Evolutionary conservation across 2,888 invertebrate genomes (phyloP), one percentile per base, ranked within the genome.

Genomic region (Entomobrya proxima): DNA sequence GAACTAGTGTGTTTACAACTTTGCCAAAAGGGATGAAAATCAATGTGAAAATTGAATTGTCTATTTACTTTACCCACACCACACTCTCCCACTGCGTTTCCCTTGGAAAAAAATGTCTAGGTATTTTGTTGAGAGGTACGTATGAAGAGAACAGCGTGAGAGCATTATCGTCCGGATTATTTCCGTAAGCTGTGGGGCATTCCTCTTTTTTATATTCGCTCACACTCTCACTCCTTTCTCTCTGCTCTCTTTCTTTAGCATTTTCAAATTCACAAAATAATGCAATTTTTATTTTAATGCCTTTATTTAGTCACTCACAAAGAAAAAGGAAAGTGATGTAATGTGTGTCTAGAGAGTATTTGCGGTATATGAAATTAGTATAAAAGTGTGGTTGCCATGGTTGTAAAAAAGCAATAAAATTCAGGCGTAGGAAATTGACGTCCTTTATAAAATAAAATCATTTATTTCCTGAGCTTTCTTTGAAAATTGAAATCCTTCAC

Each of bases 21-120:
- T 40, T 69, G 69, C 69, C 21, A 27, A 69, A 44, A 69, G 44
- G 40, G 69, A 69, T 69, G 67, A 67, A 64, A 69, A 69, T 69
- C 69, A 69, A 69, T 69, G 44, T 27, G 69, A 69, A 64, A 44
- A 69, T 69, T 69, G 44, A 27, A 47, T 69, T 69, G 40, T 24
- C 40, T 27, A 69, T 69, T 69, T 69, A 21, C 44, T 69, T 27
- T 24, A 40, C 15, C 24, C 27, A 30, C 61, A 32, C n/a, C 52
- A 1, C 2, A 2, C 27, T 21, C 61, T 32, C 27, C 61, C 35
- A 35, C 32, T 35, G 32, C 35, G 15, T 27, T 44, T 44, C 64
- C 37, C 37, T 64, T 18, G 5, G n/a, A 69, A 24, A 44, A 35
- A 44, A 21, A 21, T 40, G n/a, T n/a, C n/a, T 37, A 47, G 27